These are phyloP conservation scores for Drepana arcuata DNA, from an alignment of 1,140 invertebrate species.

Conservation along the genomic window DNA sequence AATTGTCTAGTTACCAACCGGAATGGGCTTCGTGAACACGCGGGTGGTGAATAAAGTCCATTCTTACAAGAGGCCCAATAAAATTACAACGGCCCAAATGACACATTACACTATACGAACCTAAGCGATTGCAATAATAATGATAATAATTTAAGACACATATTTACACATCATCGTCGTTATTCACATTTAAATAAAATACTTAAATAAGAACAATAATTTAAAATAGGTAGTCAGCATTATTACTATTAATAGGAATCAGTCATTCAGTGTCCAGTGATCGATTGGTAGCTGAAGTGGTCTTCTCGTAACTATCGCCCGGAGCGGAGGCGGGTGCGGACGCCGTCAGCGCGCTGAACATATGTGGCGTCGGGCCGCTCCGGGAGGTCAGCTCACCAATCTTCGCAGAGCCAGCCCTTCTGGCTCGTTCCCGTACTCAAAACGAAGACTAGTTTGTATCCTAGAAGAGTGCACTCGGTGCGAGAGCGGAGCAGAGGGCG, in stretches of 20 bases:
- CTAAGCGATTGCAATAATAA: constrained; percentile 51
- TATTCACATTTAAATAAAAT: constrained; percentile 62
- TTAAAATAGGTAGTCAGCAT: constrained; percentile 56
- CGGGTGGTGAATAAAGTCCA: constrained; percentile 67
- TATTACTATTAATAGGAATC: constrained; percentile 64
- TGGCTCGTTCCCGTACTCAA: constrained; percentile 47
- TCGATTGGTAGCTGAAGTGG: constrained; percentile 32
- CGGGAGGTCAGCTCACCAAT: too few relatives aligned
- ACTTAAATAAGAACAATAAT: constrained; percentile 63
- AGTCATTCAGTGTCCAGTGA: constrained; percentile 57
- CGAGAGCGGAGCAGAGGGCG: constrained; percentile 32
- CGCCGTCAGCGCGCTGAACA: constrained; percentile 27
- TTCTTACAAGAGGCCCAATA: constrained; percentile 48
- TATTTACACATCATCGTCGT: constrained; percentile 62
- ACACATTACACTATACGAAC: constrained; percentile 42
- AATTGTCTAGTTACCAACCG: constrained; percentile 67
- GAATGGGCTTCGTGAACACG: constrained; percentile 69
- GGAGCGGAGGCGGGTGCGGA: constrained; percentile 17
- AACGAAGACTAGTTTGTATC: constrained; percentile 56
- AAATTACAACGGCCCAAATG: constrained; percentile 38
- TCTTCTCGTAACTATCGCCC: constrained; percentile 30
- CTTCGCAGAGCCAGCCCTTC: constrained; percentile 24
- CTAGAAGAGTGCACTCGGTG: constrained; percentile 49
- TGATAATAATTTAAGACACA: constrained; percentile 61
- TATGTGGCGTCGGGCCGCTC: constrained; percentile 29